phyloP scores from a whole-genome alignment of 2,797 vertebrate species.

The Cirrhinus mrigala region DNA sequence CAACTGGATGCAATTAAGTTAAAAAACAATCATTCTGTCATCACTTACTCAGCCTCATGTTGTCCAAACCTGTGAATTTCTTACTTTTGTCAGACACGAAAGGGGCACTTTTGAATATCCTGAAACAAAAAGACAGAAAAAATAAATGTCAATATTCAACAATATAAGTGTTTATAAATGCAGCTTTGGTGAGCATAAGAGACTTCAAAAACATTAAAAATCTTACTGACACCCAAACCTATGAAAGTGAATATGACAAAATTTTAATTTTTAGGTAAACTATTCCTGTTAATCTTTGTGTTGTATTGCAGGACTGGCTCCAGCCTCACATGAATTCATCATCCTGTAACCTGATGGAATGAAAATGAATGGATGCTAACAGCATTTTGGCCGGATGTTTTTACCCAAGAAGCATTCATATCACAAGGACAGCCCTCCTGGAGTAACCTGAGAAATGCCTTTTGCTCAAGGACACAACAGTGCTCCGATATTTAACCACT shows the following conservation, averaged over 20 bases:
- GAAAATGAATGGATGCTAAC: background rate
- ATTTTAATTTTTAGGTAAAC: background rate
- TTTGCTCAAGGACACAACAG: background rate
- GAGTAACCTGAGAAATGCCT: background rate
- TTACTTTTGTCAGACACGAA: background rate
- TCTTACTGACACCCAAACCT: background rate
- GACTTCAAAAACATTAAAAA: no score
- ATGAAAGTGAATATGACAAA: background rate
- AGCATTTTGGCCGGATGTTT: constrained; percentile 2
- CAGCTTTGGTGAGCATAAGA: background rate
- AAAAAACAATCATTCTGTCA: background rate
- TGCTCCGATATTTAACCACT: constrained; percentile 5
- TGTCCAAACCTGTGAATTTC: background rate
- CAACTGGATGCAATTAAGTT: background rate
- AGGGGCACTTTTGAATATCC: background rate
- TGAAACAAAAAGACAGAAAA: background rate
- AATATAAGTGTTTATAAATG: background rate
- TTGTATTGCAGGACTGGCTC: background rate
- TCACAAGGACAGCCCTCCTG: background rate
- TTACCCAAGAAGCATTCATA: background rate
- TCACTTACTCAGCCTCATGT: background rate
- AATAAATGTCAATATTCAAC: background rate
- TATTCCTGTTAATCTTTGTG: background rate
- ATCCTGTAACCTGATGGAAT: background rate
- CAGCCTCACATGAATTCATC: background rate